Evolutionary conservation across 2,113 vertebrate genomes (phyloP).

Genomic region (Empidonax alnorum): DNA sequence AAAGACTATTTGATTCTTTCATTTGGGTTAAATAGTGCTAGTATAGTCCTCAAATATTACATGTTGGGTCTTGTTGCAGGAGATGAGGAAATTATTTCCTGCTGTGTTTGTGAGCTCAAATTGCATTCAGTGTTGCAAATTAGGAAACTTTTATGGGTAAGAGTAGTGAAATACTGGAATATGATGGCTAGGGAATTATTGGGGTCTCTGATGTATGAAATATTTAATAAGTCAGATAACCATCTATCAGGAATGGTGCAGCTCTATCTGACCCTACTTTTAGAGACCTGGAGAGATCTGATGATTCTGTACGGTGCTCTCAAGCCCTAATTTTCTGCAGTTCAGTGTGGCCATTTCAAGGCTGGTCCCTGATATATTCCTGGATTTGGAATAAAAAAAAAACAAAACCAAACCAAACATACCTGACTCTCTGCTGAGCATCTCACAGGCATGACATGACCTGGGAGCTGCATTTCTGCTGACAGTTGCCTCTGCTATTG

Average conservation of each 20-base stretch:
- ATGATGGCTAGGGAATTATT: neutral
- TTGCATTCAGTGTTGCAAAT: neutral
- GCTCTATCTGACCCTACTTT: neutral
- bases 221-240: neutral
- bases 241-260: fast-evolving
- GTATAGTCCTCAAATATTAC: neutral
- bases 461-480: neutral
- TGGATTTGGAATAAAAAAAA: neutral
- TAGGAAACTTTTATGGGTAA: neutral
- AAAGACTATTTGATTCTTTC: neutral
- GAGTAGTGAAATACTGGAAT: neutral
- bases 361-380: neutral
- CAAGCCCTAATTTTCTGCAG: neutral
- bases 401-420: too few relatives aligned
- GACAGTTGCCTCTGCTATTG: neutral
- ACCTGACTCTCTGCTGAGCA: neutral
- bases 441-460: too few relatives aligned
- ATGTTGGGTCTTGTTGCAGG: neutral
- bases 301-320: neutral
- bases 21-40: neutral
- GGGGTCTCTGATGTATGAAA: neutral
- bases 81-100: neutral
- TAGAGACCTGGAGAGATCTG: neutral
- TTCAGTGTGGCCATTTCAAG: neutral
- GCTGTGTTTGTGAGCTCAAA: neutral